phyloP scores from a whole-genome alignment of 2,113 vertebrate genomes.

The Corythoichthys intestinalis region DNA sequence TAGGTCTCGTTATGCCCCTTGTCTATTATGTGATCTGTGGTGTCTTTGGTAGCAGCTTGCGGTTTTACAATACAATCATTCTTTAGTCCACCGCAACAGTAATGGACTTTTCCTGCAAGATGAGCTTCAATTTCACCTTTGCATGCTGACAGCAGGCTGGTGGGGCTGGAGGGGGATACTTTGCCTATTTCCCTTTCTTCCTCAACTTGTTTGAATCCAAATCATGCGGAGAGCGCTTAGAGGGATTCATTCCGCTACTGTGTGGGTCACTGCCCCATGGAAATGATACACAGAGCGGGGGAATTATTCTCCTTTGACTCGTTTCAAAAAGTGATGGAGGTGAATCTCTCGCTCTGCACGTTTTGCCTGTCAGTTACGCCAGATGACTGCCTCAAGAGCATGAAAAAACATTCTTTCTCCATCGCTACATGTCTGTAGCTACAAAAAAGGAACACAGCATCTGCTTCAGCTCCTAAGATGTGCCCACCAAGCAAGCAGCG shows the following conservation, averaged over 20 bases:
- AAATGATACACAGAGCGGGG: slow-evolving; percentile 44
- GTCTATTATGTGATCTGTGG: no score
- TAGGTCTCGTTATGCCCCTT: no score
- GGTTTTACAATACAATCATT: slow-evolving; percentile 7
- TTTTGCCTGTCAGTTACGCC: slow-evolving; percentile 59
- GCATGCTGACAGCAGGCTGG: slow-evolving; percentile 26
- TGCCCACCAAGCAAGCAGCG: slow-evolving; percentile 34
- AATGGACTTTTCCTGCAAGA: slow-evolving; percentile 53
- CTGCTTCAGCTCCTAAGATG: slow-evolving; percentile 30
- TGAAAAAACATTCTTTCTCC: slow-evolving; percentile 39
- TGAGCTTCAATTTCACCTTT: slow-evolving; percentile 52
- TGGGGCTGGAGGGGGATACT: slow-evolving; percentile 13
- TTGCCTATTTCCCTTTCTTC: slow-evolving; percentile 24
- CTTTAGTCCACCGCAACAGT: slow-evolving; percentile 18
- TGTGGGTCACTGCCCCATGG: slow-evolving; percentile 56
- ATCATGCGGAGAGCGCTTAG: slow-evolving; percentile 46
- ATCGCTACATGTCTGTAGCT: slow-evolving; percentile 23
- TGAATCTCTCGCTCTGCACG: slow-evolving; percentile 30
- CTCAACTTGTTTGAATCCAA: slow-evolving; percentile 47
- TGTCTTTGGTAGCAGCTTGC: no score
- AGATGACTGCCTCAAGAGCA: slow-evolving; percentile 50
- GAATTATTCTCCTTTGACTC: slow-evolving; percentile 42
- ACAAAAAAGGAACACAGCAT: slow-evolving; percentile 31
- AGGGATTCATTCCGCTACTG: slow-evolving; percentile 41
- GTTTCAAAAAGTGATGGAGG: slow-evolving; percentile 47